These are phyloP conservation scores for Athene noctua DNA, from an alignment of 2,113 vertebrate species.

Conservation along the genomic window DNA sequence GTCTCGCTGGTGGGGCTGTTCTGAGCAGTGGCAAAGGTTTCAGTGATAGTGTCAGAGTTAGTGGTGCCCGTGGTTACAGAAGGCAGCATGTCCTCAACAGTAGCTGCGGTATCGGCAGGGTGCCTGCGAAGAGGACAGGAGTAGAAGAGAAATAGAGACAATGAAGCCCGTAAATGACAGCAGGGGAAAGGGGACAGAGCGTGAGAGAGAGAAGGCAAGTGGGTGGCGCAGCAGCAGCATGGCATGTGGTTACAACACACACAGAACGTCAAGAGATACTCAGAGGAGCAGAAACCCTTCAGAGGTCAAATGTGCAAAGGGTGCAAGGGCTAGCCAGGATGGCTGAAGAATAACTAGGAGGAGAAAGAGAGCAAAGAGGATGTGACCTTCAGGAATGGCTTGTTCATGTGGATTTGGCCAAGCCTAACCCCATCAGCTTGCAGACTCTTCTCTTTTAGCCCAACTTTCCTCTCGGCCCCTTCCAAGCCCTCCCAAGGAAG, in stretches of 20 bases:
- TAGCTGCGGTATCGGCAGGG: constrained; percentile 84
- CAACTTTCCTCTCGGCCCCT: background rate
- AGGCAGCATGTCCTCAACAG: constrained; percentile 94
- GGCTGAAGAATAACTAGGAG: background rate
- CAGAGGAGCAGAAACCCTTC: background rate
- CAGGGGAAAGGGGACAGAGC: constrained; percentile 14
- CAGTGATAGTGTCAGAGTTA: constrained; percentile 96
- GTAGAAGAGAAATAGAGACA: constrained; percentile 85
- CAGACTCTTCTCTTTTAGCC: background rate
- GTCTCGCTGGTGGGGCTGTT: constrained; percentile 96
- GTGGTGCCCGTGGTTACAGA: constrained; percentile 88
- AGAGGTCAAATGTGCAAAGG: background rate
- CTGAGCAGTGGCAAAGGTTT: constrained; percentile 93
- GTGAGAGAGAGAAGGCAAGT: constrained; percentile 18
- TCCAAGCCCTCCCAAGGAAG: background rate
- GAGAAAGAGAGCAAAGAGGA: constrained; percentile 32
- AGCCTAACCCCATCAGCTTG: background rate
- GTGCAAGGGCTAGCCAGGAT: background rate
- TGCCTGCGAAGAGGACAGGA: constrained; percentile 89
- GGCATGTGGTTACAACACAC: constrained; percentile 12
- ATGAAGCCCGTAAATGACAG: constrained; percentile 70
- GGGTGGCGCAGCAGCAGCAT: background rate
- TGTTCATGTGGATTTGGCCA: background rate
- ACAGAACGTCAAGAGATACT: constrained; percentile 12
- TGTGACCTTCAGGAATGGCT: background rate